Base-by-base conservation (phyloP, 2,888 invertebrate species). In the Hypselothyrea guttata region DNA sequence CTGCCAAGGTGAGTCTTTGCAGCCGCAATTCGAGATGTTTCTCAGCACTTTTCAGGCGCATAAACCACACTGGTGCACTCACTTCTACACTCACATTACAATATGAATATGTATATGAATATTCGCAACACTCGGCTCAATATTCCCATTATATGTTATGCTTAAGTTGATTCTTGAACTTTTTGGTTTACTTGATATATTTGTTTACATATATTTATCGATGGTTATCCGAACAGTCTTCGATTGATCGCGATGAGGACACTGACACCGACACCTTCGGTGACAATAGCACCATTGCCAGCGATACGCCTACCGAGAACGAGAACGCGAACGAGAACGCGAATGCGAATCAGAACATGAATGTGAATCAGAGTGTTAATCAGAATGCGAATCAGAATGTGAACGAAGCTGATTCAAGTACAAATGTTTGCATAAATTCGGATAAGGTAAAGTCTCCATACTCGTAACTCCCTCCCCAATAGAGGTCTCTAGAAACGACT, bases 1-100 rank as follows among this genome's bases (percentile, higher is more conserved):
- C 89, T 89, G 87, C 88, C 88, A 89, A 90, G 89, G 90, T 89
- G 76, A 86, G 88, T 78, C 5, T 5, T 5, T 7, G 7, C n/a
- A 7, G 1, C 9, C 7, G 0, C 3, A 22, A 22, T 22, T 22
- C 22, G 22, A 5, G 22, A 22, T 8, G 9, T 15, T 33, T 11
- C 33, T 22, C 16, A 34, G 64, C 72, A 63, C 51, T 62, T 63
- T 65, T 30, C 22, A 22, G 22, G 3, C 22, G 5, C 22, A 22
- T 22, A 5, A 4, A 22, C 22, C 2, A 4, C 5, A 4, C 22
- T 22, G 22, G 57, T 47, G 49, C 72, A 72, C 68, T 35, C 2
- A 54, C 34, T 22, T 33, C 41, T 16, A 31, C 44, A 33, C n/a
- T 30, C n/a, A 44, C 44, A 33, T 33, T 2, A 3, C 31, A 30